Conservation (phyloP, 2,888 invertebrate species). For the Nymphalis urticae region DNA sequence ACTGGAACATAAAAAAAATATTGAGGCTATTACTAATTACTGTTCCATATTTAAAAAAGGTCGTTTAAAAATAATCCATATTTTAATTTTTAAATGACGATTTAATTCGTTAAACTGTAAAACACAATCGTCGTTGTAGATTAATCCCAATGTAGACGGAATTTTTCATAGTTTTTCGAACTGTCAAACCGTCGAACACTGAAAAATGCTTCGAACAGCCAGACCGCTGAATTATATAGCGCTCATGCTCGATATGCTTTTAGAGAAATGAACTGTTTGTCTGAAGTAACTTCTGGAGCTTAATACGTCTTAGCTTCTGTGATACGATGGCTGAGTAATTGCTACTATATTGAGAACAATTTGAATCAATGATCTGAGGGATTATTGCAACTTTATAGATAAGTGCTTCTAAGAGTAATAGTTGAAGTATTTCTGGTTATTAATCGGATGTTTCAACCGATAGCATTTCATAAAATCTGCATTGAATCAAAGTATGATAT, state of each 20-base stretch:
- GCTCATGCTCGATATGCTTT: constrained; percentile 60
- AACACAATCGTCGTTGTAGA: constrained; percentile 9
- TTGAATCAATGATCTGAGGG: constrained; percentile 40
- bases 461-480: neutral
- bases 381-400: constrained; percentile 25
- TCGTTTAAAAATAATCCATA: neutral
- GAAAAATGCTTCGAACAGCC: constrained; percentile 52
- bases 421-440: constrained; percentile 12
- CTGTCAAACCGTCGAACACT: constrained; percentile 47
- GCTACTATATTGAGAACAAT: constrained; percentile 53
- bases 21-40: too few relatives aligned
- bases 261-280: constrained; percentile 64
- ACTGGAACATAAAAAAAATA: too few relatives aligned
- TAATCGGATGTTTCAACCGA: neutral
- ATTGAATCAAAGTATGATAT: too few relatives aligned
- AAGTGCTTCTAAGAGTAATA: constrained; percentile 2
- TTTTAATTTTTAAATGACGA: neutral
- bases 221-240: constrained; percentile 59
- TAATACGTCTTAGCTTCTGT: constrained; percentile 46
- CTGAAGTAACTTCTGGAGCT: constrained; percentile 49
- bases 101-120: neutral
- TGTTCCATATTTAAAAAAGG: neutral
- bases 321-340: constrained; percentile 60
- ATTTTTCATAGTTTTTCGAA: constrained; percentile 34
- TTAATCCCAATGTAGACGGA: constrained; percentile 14